phyloP scores from a whole-genome alignment of 2,888 invertebrate genomes.

The Atrina japonica region DNA sequence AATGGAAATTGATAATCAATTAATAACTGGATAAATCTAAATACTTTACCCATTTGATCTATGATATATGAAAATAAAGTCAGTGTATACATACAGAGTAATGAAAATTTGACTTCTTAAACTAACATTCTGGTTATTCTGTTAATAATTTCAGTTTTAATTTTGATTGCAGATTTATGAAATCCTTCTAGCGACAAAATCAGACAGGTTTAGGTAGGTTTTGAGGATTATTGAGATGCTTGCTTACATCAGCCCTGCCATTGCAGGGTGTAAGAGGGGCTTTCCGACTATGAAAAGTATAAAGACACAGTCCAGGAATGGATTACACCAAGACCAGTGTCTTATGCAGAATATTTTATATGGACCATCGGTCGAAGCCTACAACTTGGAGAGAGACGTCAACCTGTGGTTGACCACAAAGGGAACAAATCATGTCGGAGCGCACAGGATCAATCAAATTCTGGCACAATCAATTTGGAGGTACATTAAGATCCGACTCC shows the following conservation, averaged over 20 bases:
- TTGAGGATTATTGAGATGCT: neutral
- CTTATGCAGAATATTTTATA: neutral
- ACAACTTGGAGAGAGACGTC: neutral
- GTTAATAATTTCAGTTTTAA: neutral
- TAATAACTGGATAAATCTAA: too few species aligned
- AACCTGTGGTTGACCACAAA: neutral
- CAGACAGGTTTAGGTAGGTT: neutral
- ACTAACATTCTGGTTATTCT: too few species aligned
- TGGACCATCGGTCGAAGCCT: neutral
- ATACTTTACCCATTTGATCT: too few species aligned
- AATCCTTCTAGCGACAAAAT: constrained; percentile 7
- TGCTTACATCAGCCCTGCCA: too few species aligned
- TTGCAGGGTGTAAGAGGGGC: constrained; percentile 9
- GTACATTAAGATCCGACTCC: too few species aligned
- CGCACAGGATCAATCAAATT: constrained; percentile 1
- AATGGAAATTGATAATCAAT: too few species aligned
- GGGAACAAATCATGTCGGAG: constrained; percentile 10
- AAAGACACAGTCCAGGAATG: neutral
- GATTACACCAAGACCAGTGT: neutral
- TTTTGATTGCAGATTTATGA: constrained; percentile 15
- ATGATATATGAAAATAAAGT: too few species aligned
- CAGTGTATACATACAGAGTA: too few species aligned
- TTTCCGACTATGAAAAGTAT: constrained; percentile 1
- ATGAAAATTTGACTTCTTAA: too few species aligned
- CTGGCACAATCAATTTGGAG: neutral